phyloP scores from a whole-genome alignment of 2,888 invertebrate species.

The Stratiomys singularior region DNA sequence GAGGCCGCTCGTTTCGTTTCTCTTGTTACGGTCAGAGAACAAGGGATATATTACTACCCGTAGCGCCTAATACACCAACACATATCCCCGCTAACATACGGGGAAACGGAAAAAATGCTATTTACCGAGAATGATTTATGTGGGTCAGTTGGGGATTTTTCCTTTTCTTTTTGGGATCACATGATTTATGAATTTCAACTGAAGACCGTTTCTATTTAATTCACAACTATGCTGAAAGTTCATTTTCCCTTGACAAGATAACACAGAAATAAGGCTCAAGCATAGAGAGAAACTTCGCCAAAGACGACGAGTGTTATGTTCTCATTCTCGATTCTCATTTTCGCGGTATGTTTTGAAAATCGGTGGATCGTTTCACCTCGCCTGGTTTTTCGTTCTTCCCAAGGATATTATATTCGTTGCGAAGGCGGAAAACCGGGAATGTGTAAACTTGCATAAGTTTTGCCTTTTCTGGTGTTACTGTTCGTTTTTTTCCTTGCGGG shows the following conservation, averaged over 20 bases:
- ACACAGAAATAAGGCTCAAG: background rate
- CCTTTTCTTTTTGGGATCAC: slow-evolving; percentile 16
- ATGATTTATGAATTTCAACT: slow-evolving; percentile 45
- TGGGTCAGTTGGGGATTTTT: slow-evolving; percentile 59
- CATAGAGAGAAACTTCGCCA: background rate
- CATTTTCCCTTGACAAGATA: slow-evolving; percentile 35
- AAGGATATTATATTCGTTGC: too few species aligned
- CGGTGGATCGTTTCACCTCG: too few species aligned
- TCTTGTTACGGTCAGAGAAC: slow-evolving; percentile 2
- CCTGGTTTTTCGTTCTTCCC: too few species aligned
- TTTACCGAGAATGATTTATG: slow-evolving; percentile 61
- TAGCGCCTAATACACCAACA: background rate
- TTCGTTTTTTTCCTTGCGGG: too few species aligned
- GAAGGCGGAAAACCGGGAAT: too few species aligned
- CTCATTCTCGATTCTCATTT: too few species aligned
- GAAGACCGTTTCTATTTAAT: slow-evolving; percentile 41
- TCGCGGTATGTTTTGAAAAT: too few species aligned
- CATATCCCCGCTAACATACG: background rate
- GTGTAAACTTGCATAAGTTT: too few species aligned
- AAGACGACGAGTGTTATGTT: too few species aligned
- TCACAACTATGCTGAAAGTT: slow-evolving; percentile 37
- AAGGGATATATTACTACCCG: background rate
- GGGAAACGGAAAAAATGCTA: slow-evolving; percentile 10
- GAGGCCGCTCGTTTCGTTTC: background rate
- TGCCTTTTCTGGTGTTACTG: too few species aligned